phyloP scores from a whole-genome alignment of 2,888 invertebrate genomes.

The Philaethria dido region DNA sequence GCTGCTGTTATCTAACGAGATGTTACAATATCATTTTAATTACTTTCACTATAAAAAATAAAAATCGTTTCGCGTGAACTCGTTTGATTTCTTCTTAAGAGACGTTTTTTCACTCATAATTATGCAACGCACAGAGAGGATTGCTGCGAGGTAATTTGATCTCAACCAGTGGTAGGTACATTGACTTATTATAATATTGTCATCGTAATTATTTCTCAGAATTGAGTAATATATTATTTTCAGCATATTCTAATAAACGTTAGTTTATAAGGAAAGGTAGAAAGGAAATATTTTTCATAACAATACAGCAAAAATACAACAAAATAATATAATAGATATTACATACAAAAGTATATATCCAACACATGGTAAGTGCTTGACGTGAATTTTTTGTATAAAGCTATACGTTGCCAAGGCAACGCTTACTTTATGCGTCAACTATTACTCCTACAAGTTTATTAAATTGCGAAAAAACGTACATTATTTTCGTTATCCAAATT shows the following conservation, averaged over 20 bases:
- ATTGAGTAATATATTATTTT: too few relatives aligned
- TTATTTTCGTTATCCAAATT: neutral
- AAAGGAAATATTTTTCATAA: too few relatives aligned
- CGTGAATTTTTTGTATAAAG: too few relatives aligned
- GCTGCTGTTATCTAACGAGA: slow-evolving; percentile 16
- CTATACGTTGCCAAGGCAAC: too few relatives aligned
- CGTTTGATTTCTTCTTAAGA: slow-evolving; percentile 19
- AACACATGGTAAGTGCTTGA: too few relatives aligned
- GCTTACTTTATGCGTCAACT: too few relatives aligned
- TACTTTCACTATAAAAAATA: slow-evolving; percentile 21
- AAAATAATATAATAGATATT: too few relatives aligned
- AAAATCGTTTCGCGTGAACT: slow-evolving; percentile 18
- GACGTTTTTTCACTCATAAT: slow-evolving; percentile 11
- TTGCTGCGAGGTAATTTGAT: slow-evolving; percentile 3
- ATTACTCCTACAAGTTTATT: neutral
- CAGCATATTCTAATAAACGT: too few relatives aligned
- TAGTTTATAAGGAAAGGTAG: too few relatives aligned
- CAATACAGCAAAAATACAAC: too few relatives aligned
- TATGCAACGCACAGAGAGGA: slow-evolving; percentile 12
- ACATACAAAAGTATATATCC: too few relatives aligned
- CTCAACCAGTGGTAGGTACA: neutral
- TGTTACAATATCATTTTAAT: slow-evolving; percentile 24
- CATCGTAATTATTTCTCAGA: neutral
- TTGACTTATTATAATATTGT: neutral
- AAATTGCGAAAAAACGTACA: neutral